phyloP scores from a whole-genome alignment of 2,888 invertebrate genomes.

The Melanchra persicariae region DNA sequence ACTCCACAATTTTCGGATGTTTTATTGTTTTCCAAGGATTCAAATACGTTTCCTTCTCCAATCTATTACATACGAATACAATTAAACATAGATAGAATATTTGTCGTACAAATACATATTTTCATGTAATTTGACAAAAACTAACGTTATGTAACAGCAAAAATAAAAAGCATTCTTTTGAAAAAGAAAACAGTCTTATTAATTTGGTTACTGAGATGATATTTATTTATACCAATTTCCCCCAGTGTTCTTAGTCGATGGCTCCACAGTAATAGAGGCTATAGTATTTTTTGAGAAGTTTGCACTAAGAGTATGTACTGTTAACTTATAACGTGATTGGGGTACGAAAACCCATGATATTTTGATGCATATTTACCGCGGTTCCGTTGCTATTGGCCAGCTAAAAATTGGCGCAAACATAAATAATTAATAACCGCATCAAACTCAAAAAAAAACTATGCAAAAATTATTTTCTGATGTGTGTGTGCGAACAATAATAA shows the following conservation, averaged over 20 bases:
- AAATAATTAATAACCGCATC: not conserved
- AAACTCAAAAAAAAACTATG: too few relatives aligned
- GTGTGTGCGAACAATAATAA: not conserved
- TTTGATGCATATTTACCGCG: not conserved
- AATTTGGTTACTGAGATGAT: conserved; percentile 8
- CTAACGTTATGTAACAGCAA: not conserved
- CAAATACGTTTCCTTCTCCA: conserved; percentile 67
- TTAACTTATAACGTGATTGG: not conserved
- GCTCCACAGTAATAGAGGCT: conserved; percentile 12
- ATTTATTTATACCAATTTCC: not conserved
- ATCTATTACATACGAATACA: conserved; percentile 63
- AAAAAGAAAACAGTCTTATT: not conserved
- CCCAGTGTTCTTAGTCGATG: not conserved
- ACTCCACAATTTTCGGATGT: conserved; percentile 74
- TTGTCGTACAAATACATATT: conserved; percentile 8
- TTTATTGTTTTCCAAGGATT: conserved; percentile 77
- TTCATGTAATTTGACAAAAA: conserved; percentile 1
- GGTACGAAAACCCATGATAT: not conserved
- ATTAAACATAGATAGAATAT: conserved; percentile 31
- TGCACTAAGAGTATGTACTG: not conserved
- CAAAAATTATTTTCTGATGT: too few relatives aligned
- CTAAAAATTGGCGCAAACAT: not conserved
- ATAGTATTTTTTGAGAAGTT: not conserved
- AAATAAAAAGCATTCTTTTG: not conserved
- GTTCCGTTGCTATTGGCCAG: not conserved